Evolutionary conservation across 2,888 invertebrate species (phyloP), one percentile per base, ranked within the genome.

Genomic region (Mythimna ferrago): DNA sequence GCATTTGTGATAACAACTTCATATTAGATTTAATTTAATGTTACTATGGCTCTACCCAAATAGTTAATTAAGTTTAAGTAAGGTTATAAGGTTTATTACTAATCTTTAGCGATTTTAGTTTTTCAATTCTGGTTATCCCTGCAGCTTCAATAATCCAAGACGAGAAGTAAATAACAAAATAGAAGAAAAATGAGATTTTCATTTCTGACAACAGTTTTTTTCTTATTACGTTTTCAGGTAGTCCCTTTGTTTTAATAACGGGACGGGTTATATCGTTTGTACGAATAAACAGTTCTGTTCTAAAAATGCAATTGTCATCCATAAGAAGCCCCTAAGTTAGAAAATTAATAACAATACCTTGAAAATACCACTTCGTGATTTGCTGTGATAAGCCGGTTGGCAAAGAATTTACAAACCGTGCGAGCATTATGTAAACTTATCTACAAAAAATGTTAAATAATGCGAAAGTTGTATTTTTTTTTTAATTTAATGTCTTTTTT

Each of bases 361-460:
- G 96, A 89, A 97, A 97, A 89, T 97, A 98, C 67, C 97, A 93
- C 85, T 97, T 97, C 57, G 97, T 97, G 77, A 97, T 91, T 89
- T 96, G 96, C 89, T 97, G 96, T 68, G 97, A 96, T 82, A 97
- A 91, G 90, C 96, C 93, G 86, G 95, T 95, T 66, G 97, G 97
- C 91, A 97, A 92, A 76, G 96, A 94, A 90, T 96, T 96, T 87
- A 97, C 97, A 80, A 96, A 90, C 87, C 95, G 95, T 89, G 97
- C 95, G 86, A 97, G 94, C 97, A 97, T 97, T 91, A 92, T 93
- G 90, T 67, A 64, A 66, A 57, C 61, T 74, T 69, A 56, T 44
- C 19, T 11, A 65, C 6, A 21, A 56, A 41, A 58, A n/a, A 32
- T 11, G 7, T 54, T 54, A 14, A 61, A 35, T 21, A 3, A 14